Base-by-base conservation (phyloP, 2,797 vertebrate species). In the Botia almorhae region DNA sequence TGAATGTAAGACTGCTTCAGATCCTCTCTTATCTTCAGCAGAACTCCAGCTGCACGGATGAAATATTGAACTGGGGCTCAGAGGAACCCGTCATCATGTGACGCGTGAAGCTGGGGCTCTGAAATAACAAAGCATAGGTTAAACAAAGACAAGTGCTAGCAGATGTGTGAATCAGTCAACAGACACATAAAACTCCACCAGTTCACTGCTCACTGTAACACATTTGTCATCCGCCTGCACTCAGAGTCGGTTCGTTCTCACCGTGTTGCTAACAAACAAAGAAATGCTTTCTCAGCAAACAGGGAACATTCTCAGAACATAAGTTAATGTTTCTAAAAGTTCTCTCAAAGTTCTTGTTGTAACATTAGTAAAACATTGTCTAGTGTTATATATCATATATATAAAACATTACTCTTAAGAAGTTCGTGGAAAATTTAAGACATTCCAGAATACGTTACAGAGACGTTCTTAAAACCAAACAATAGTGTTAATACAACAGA, bases 111-210 rank as follows among this genome's bases (percentile, higher is more conserved):
- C 63, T 26, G 17, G 0, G 76, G 67, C 48, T 43, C 46, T 46
- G 56, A 76, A 75, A 76, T n/a, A 68, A 65, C 69, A 81, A 75
- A 74, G 68, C 55, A 23, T n/a, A 53, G 82, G 78, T 81, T 81
- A 87, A 80, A 84, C 73, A 83, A 74, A 76, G 82, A 69, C 72
- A 60, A 75, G 70, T 19, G 4, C 36, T 8, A 74, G 75, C 80
- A 64, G 74, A 81, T 68, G 76, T 65, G 80, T 21, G 60, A 73
- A 81, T 83, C 79, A 69, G 71, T 79, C 83, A 50, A 29, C 76
- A 51, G 75, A 69, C 70, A 58, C 58, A 13, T 79, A 68, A 81
- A 39, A 74, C 76, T 43, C 19, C 13, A 13, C 33, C 10, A 55
- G 23, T 79, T 73, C 69, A 13, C 74, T 78, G 65, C 50, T 75